Percentiles rank a stretch among this genome's conserved stretches.
Conservation (phyloP, 2,797 vertebrate genomes). For the Microctenopoma steveboyesi region DNA sequence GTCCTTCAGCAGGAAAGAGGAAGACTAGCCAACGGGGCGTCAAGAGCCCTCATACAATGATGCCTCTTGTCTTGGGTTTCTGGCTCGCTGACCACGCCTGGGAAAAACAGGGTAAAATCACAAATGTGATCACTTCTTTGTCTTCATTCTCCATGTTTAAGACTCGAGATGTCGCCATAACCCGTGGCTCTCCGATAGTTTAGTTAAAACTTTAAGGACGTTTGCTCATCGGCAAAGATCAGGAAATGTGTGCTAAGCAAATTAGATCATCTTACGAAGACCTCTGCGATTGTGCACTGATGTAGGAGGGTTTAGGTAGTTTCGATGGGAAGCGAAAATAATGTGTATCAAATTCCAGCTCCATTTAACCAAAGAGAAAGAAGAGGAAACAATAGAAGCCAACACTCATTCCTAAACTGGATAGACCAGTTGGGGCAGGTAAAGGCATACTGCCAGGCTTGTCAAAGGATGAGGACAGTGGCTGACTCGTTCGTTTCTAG, state of each 20-base stretch:
- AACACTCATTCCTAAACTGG: constrained; percentile 93
- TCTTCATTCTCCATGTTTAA: constrained; percentile 68
- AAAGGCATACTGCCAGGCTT: constrained; percentile 87
- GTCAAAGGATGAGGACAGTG: constrained; percentile 84
- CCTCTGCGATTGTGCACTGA: constrained; percentile 40
- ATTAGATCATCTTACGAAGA: constrained; percentile 60
- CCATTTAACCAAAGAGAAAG: constrained; percentile 85
- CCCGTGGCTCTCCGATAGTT: constrained; percentile 57
- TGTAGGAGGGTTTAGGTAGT: constrained; percentile 69
- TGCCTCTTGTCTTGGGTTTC: constrained; percentile 79
- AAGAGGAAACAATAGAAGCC: constrained; percentile 87
- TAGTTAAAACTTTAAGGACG: constrained; percentile 56
- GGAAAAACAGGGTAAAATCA: constrained; percentile 80
- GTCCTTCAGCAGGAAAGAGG: constrained; percentile 77
- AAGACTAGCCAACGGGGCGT: constrained; percentile 76
- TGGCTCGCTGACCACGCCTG: constrained; percentile 77
- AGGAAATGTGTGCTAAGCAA: constrained; percentile 54
- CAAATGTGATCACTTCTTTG: constrained; percentile 72
- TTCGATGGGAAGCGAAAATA: constrained; percentile 81
- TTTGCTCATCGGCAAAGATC: constrained; percentile 44
- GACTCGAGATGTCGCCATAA: constrained; percentile 48
- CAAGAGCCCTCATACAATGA: constrained; percentile 74
- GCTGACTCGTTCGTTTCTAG: constrained; percentile 60
- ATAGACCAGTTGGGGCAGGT: constrained; percentile 98
- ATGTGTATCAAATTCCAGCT: constrained; percentile 87